Base-by-base conservation (phyloP, 2,888 invertebrate genomes). In the Rhorus exstirpatorius region DNA sequence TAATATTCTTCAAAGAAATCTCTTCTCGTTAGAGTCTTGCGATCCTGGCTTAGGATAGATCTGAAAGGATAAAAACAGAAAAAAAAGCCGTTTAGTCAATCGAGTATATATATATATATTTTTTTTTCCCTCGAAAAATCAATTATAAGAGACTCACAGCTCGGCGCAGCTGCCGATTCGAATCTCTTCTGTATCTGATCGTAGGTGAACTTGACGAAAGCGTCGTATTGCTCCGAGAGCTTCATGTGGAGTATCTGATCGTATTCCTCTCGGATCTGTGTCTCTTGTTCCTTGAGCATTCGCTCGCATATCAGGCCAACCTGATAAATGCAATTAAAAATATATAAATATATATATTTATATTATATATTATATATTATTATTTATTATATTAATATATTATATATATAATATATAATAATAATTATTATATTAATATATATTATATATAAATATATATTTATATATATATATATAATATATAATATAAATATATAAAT, bases 181-280 rank as follows among this genome's bases (percentile, higher is more conserved):
- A 92, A 93, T 93, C 90, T 90, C 85, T 92, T 96, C 92, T 97
- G 97, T 91, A 99, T 97, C 95, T 99, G 99, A 94, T 99, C 99
- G 90, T 98, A 97, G 89, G 99, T 99, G 94, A 99, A 99, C 94
- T 98, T 98, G 84, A 99, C 98, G 93, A 99, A 99, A 91, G 99
- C 98, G 93, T 99, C 99, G 93, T 99, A 99, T 94, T 99, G 99
- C 94, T 99, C 99, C 83, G 98, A 97, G 88, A 99, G 95, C 94
- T 99, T 99, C 93, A 95, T 95, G 93, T 96, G 97, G 90, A 99
- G 95, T 89, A 98, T 98, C 85, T 96, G 95, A 93, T 99, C 98
- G 93, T 99, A 99, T 94, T 99, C 98, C 92, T 97, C 97, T 92
- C 98, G 96, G 88, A 99, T 96, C 91, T 98, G 97, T 85, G 96